A percentile compares a stretch with the other conserved stretches of the same genome.
These are phyloP conservation scores for Gavia stellata DNA, from an alignment of 2,113 vertebrate genomes.

Conservation along the genomic window DNA sequence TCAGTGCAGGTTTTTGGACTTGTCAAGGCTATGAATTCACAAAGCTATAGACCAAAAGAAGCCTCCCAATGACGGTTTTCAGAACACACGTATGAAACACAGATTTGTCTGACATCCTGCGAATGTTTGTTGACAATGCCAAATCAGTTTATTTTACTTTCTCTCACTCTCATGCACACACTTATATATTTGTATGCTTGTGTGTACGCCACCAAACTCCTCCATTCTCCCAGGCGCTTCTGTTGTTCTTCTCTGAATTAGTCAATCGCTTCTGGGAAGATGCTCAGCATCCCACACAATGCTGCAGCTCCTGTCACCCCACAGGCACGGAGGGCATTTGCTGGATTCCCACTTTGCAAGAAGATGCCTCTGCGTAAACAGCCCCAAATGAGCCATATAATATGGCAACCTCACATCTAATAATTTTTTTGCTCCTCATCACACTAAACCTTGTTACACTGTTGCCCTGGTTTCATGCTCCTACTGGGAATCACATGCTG, in stretches of 20 bases:
- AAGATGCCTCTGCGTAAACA: neutral
- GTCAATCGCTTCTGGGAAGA: neutral
- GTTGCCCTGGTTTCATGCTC: neutral
- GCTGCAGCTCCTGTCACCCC: neutral
- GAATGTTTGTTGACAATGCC: neutral
- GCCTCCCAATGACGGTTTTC: neutral
- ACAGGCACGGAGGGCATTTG: neutral
- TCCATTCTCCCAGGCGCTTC: neutral
- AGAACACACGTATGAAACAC: neutral
- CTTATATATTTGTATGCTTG: neutral
- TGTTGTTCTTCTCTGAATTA: neutral
- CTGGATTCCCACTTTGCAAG: neutral
- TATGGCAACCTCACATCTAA: neutral
- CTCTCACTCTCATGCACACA: neutral
- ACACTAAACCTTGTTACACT: neutral
- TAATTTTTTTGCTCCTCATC: neutral
- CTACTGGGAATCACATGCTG: neutral
- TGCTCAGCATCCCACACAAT: neutral
- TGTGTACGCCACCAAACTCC: neutral
- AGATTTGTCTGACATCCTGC: neutral
- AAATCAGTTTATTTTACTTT: neutral
- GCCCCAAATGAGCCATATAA: neutral
- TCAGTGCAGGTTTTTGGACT: neutral
- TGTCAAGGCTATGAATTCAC: neutral
- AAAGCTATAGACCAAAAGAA: neutral